Evolutionary conservation across 2,888 invertebrate genomes (phyloP).

Genomic region (Tanytarsus gracilentus): DNA sequence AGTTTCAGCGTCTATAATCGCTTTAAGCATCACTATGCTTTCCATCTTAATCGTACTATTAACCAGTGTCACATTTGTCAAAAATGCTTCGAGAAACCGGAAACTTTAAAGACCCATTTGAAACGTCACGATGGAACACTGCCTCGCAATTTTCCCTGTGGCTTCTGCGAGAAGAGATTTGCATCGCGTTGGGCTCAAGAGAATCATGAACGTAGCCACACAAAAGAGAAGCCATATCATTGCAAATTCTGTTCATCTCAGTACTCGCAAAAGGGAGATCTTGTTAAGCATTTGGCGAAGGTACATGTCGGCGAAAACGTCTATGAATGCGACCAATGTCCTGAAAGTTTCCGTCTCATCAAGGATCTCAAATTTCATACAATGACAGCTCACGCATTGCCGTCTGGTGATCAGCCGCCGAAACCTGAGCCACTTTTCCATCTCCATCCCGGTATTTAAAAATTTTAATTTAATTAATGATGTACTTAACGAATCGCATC

Average conservation of each 20-base stretch:
- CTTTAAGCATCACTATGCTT: conserved; percentile 5
- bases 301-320: neutral
- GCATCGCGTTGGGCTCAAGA: conserved; percentile 7
- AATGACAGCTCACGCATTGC: neutral
- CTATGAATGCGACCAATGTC: neutral
- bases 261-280: neutral
- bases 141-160: neutral
- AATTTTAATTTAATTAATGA: no score
- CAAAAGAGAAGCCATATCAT: neutral
- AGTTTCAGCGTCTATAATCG: neutral
- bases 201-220: neutral
- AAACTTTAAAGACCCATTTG: neutral
- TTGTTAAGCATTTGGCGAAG: conserved; percentile 2
- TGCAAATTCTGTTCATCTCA: neutral
- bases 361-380: conserved; percentile 1
- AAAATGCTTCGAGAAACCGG: conserved; percentile 10
- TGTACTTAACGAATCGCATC: no score
- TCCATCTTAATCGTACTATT: neutral
- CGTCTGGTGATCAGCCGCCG: no score
- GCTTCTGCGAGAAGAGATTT: neutral
- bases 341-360: neutral
- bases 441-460: no score
- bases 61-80: conserved; percentile 19
- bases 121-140: neutral
- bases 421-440: no score